Evolutionary conservation across 1,140 invertebrate genomes (phyloP).

Genomic region (Pogonus chalceus): DNA sequence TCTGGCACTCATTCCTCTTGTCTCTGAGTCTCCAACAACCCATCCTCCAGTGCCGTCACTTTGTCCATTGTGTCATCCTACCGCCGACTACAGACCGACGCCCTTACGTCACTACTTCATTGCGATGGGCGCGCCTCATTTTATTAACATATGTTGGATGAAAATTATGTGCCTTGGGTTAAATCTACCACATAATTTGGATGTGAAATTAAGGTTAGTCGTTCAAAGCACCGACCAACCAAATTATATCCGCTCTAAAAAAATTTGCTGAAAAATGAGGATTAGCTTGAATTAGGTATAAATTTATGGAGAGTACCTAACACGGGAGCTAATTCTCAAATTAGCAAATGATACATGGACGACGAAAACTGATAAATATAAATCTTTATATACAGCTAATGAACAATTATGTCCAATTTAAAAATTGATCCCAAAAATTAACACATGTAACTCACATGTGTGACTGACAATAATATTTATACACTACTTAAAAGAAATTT

Average conservation of each 20-base stretch:
- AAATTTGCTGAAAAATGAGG: background rate
- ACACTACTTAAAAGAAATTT: too few relatives aligned
- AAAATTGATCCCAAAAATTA: too few relatives aligned
- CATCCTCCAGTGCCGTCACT: too few relatives aligned
- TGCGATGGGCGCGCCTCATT: background rate
- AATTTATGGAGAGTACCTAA: background rate
- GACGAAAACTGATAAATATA: too few relatives aligned
- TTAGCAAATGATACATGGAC: too few relatives aligned
- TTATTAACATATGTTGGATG: conserved; percentile 4
- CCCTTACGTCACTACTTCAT: background rate
- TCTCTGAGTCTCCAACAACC: too few relatives aligned
- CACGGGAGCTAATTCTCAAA: too few relatives aligned
- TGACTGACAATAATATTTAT: too few relatives aligned
- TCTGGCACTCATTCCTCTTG: background rate
- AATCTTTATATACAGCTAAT: too few relatives aligned
- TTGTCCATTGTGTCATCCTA: background rate
- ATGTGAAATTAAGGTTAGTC: background rate
- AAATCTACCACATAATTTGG: conserved; percentile 4
- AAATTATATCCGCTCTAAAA: background rate
- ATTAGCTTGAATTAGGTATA: background rate
- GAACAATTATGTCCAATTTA: too few relatives aligned
- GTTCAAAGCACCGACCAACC: background rate
- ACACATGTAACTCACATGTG: too few relatives aligned
- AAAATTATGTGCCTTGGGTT: background rate
- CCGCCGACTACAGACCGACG: background rate